These are phyloP conservation scores for Tetranychus truncatus DNA, from an alignment of 2,888 invertebrate genomes.

Conservation along the genomic window DNA sequence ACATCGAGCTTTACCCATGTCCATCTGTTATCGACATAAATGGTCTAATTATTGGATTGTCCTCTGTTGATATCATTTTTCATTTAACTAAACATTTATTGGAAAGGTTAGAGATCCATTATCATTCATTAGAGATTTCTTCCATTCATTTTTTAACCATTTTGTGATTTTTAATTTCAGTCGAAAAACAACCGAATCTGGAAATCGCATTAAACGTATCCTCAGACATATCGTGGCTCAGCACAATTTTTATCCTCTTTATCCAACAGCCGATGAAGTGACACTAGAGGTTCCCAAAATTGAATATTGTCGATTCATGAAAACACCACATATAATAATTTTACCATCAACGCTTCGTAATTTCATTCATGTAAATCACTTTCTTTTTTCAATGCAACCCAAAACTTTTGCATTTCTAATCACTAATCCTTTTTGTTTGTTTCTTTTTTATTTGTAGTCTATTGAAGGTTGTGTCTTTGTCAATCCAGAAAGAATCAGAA, in stretches of 20 bases:
- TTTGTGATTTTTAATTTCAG: background rate
- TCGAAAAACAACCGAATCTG: slow-evolving; percentile 31
- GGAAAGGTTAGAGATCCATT: slow-evolving; percentile 40
- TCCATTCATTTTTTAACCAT: background rate
- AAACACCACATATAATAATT: slow-evolving; percentile 60
- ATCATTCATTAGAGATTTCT: background rate
- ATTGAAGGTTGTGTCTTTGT: slow-evolving; percentile 57
- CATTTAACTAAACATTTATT: slow-evolving; percentile 64
- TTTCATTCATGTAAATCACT: slow-evolving; percentile 49
- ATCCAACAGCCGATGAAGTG: slow-evolving; percentile 49
- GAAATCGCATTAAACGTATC: slow-evolving; percentile 52
- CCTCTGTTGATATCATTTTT: slow-evolving; percentile 62
- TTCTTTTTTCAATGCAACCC: background rate
- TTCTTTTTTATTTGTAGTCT: slow-evolving; percentile 42
- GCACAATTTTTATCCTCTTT: slow-evolving; percentile 55
- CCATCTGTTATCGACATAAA: slow-evolving; percentile 58
- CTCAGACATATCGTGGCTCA: slow-evolving; percentile 56
- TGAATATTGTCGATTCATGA: slow-evolving; percentile 36
- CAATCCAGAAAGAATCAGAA: slow-evolving; percentile 65
- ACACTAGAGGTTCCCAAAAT: slow-evolving; percentile 43
- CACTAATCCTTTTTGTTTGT: background rate
- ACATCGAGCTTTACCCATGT: slow-evolving; percentile 43
- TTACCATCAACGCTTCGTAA: slow-evolving; percentile 65
- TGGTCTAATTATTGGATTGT: slow-evolving; percentile 56
- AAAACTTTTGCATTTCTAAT: background rate